Base-by-base conservation (phyloP, 2,797 vertebrate species). In the Pseudomugil gertrudae region DNA sequence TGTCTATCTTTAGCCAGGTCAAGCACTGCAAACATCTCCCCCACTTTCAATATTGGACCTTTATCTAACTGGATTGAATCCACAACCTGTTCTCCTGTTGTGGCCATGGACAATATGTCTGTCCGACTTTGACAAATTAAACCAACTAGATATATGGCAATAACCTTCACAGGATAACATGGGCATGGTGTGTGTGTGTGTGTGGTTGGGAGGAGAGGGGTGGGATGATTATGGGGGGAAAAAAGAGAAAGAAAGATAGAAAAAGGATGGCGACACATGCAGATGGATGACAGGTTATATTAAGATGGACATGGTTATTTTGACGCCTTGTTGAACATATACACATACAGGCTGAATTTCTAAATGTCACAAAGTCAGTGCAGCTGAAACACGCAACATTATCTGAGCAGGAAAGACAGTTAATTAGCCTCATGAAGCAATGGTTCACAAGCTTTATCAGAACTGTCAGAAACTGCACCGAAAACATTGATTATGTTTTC, bases 51-150 rank as follows among this genome's bases (percentile, higher is more conserved):
- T 69, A 76, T 15, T 30, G 43, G 75, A 72, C 75, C 72, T 74
- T 57, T 83, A 69, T 67, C 57, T 33, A 58, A 73, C 66, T 55
- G 58, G 59, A 57, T 52, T 58, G 29, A 63, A 59, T 55, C 35
- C 23, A 52, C 43, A 66, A 72, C 47, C 66, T 61, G 66, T 47
- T 65, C 70, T 73, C 58, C 71, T 10, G 69, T 87, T 74, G 76
- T 67, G 71, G 78, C 76, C 62, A 29, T 72, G 82, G 75, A 79
- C 83, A 85, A 87, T 84, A 81, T 66, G 81, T 79, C 76, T 80
- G 75, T 58, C 80, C 77, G 85, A 89, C 87, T 92, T 86, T 92
- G 89, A 93, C 87, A 88, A 92, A 93, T 93, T 84, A 91, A 90
- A 91, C 84, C 82, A 78, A 83, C 72, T 80, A 63, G 47, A 92